A percentile compares a stretch with the other conserved stretches of the same genome.
Evolutionary conservation across 1,140 invertebrate species (phyloP).

Genomic region (Bilobella aurantiaca): DNA sequence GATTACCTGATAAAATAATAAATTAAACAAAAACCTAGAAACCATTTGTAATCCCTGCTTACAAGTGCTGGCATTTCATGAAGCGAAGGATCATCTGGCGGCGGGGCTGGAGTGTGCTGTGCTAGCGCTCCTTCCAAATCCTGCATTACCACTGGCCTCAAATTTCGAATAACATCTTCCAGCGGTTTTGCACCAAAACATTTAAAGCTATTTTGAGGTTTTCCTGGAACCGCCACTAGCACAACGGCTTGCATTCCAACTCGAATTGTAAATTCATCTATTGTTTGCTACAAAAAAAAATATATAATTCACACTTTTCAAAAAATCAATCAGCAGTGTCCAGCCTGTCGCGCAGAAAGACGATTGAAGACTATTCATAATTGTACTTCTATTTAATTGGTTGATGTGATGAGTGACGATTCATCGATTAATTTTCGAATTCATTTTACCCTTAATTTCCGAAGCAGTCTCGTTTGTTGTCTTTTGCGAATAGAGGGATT

Average conservation of each 20-base stretch:
- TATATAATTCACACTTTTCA: conserved; percentile 14
- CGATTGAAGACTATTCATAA: no score
- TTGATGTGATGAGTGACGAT: no score
- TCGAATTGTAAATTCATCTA: conserved; percentile 91
- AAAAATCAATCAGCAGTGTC: no score
- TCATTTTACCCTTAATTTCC: conserved; percentile 65
- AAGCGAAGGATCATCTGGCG: conserved; percentile 72
- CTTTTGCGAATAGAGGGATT: conserved; percentile 93
- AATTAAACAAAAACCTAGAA: not conserved
- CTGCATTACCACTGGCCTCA: conserved; percentile 82
- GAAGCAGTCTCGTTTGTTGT: conserved; percentile 84
- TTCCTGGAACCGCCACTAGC: conserved; percentile 90
- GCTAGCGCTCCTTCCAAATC: conserved; percentile 84
- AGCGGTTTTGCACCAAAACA: conserved; percentile 94
- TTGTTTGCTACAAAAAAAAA: conserved; percentile 62
- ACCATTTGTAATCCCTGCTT: not conserved
- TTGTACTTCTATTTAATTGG: no score
- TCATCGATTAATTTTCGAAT: not conserved
- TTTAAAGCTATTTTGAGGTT: conserved; percentile 87
- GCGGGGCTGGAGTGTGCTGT: conserved; percentile 83
- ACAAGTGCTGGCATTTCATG: conserved; percentile 91
- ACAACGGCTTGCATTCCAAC: conserved; percentile 97
- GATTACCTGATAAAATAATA: conserved; percentile 44
- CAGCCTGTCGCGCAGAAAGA: no score
- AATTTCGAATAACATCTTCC: conserved; percentile 86